A percentile compares a stretch with the other conserved stretches of the same genome.
These are phyloP conservation scores for Indri indri DNA, from an alignment of 2,113 vertebrate genomes.

Conservation along the genomic window DNA sequence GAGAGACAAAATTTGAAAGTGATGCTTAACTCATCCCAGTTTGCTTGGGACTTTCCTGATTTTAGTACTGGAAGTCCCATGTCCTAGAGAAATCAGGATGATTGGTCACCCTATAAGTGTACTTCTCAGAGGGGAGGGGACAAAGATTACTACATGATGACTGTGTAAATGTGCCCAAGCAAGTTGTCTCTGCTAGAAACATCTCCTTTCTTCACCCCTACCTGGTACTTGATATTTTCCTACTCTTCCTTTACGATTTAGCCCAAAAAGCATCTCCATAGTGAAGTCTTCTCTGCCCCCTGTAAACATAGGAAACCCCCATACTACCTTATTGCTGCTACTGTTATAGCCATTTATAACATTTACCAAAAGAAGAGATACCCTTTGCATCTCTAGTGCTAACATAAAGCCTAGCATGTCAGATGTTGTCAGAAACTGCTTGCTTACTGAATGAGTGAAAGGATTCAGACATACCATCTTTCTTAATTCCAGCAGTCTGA, in stretches of 20 bases:
- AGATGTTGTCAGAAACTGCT: conserved; percentile 8
- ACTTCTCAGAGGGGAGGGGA: neutral
- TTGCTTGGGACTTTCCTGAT: neutral
- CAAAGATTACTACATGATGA: neutral
- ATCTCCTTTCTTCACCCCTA: neutral
- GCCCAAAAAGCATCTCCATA: neutral
- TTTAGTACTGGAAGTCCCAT: neutral
- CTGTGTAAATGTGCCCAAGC: neutral
- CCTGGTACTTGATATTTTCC: conserved; percentile 12
- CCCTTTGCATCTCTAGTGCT: neutral
- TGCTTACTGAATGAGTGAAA: conserved; percentile 12
- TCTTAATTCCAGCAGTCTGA: neutral
- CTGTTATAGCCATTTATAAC: neutral
- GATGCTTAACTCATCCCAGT: neutral
- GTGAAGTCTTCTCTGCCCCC: neutral
- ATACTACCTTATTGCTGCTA: neutral
- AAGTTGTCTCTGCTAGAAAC: neutral
- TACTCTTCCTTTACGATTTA: neutral
- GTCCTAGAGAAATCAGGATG: neutral
- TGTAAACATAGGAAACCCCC: neutral
- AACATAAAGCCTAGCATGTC: neutral
- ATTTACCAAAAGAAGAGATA: conserved; percentile 11
- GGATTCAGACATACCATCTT: neutral
- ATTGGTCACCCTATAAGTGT: neutral
- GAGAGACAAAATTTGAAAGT: conserved; percentile 27